Evolutionary conservation across 2,113 vertebrate species (phyloP).

Genomic region (Helogale parvula): DNA sequence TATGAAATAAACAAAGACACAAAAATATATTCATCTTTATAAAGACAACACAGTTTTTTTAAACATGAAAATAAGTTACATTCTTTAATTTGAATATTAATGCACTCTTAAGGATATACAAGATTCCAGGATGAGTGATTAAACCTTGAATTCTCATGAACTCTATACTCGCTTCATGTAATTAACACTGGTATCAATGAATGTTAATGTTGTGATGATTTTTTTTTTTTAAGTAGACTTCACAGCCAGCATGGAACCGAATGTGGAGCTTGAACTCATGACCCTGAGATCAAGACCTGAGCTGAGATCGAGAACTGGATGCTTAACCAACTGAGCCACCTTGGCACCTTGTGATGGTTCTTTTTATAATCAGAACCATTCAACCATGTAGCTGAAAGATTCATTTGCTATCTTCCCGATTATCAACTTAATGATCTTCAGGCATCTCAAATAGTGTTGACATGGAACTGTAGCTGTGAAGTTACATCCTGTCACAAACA

Average conservation of each 20-base stretch:
- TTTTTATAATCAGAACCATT: not conserved
- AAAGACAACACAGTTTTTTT: not conserved
- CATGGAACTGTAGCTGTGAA: not conserved
- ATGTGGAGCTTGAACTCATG: too few relatives aligned
- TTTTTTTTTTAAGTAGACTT: not conserved
- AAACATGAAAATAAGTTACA: not conserved
- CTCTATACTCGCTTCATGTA: not conserved
- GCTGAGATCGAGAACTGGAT: too few relatives aligned
- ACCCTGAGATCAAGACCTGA: too few relatives aligned
- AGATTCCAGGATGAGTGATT: not conserved
- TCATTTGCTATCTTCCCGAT: not conserved
- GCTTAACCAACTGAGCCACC: too few relatives aligned
- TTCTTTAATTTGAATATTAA: not conserved
- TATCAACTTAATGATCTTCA: not conserved
- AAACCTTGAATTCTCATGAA: not conserved
- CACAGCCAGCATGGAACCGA: too few relatives aligned
- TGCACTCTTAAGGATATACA: not conserved
- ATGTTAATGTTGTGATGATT: not conserved
- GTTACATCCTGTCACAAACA: not conserved
- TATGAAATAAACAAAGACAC: not conserved
- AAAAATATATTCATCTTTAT: not conserved
- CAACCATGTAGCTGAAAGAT: not conserved
- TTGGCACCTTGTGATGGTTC: not conserved
- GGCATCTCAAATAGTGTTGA: not conserved
- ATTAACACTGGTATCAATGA: not conserved